Base-by-base conservation (phyloP, 1,140 invertebrate genomes). In the Drosophila saltans region DNA sequence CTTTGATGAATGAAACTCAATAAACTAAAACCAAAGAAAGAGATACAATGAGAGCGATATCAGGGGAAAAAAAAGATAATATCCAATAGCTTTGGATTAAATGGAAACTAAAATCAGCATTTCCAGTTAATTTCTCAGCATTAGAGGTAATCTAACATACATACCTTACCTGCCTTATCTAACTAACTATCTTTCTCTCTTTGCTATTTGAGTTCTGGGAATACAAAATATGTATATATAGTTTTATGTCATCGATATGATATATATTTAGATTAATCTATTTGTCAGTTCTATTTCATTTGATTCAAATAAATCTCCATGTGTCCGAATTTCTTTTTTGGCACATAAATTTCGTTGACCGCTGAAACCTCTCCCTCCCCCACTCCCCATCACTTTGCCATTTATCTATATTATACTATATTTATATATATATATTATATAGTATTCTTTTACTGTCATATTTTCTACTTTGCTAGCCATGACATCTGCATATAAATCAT, bases 401-500 rank as follows among this genome's bases (percentile, higher is more conserved):
- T 70, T 56, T 75, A 78, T 70, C 67, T 66, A 68, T 71, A 66
- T 69, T 81, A 81, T 73, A 48, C 21, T 48, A 48, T 48, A 24
- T 48, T 7, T 30, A 30, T 30, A 0, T 30, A 30, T 30, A 30
- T 30, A 30, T 30, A 30, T 4, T 30, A 30, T 30, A 4, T 30
- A 30, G 2, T n/a, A 16, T 6, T 79, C 82, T 75, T 82, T 66
- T 55, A 66, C 71, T 70, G 75, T 71, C 79, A 86, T 79, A 85
- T 82, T 79, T 76, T 64, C 61, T 77, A 74, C 72, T 86, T 66
- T 72, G 69, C 74, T 64, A 81, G 78, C 75, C 65, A 72, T 74
- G 65, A 69, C 69, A 78, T 66, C 81, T 76, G 89, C 76, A 75
- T 78, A 88, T 88, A 88, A 88, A 88, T 88, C 83, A 88, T 83